Conservation (phyloP, 2,888 invertebrate genomes). For the Aphrophora alni region DNA sequence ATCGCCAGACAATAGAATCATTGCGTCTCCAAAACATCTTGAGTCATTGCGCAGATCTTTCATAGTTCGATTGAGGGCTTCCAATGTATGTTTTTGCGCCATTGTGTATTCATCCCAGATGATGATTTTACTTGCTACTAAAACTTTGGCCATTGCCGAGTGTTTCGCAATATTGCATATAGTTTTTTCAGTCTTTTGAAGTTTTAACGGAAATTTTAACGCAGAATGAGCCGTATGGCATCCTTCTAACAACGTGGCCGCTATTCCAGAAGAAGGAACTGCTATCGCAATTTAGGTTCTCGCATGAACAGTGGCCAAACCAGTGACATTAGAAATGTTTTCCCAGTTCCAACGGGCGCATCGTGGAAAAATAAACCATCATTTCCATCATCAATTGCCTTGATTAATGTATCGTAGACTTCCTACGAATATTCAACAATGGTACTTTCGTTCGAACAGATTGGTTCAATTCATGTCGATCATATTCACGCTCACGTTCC, state of each 20-base stretch:
- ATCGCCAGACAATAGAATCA: constrained; percentile 44
- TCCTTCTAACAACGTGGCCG: no score
- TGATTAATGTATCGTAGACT: neutral
- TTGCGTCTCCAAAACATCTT: constrained; percentile 44
- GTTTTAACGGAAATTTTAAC: constrained; percentile 50
- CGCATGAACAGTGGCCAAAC: no score
- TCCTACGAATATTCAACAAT: neutral
- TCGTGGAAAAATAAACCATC: constrained; percentile 53
- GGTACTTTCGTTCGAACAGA: constrained; percentile 33
- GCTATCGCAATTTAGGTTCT: no score
- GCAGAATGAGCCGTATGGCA: constrained; percentile 53
- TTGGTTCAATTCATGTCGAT: constrained; percentile 42
- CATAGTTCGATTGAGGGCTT: constrained; percentile 51
- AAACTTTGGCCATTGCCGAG: constrained; percentile 52
- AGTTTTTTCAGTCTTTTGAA: constrained; percentile 50
- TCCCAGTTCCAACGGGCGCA: constrained; percentile 50
- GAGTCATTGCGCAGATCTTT: constrained; percentile 48
- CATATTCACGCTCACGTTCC: constrained; percentile 53
- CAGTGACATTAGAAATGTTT: no score
- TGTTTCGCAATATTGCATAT: constrained; percentile 52
- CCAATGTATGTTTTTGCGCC: constrained; percentile 51
- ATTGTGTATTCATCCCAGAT: constrained; percentile 46
- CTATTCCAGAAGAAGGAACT: no score
- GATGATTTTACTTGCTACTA: constrained; percentile 51
- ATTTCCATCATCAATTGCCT: constrained; percentile 1